Evolutionary conservation across 2,113 vertebrate species (phyloP), one percentile per base, ranked within the genome.

Genomic region (Piaya cayana): DNA sequence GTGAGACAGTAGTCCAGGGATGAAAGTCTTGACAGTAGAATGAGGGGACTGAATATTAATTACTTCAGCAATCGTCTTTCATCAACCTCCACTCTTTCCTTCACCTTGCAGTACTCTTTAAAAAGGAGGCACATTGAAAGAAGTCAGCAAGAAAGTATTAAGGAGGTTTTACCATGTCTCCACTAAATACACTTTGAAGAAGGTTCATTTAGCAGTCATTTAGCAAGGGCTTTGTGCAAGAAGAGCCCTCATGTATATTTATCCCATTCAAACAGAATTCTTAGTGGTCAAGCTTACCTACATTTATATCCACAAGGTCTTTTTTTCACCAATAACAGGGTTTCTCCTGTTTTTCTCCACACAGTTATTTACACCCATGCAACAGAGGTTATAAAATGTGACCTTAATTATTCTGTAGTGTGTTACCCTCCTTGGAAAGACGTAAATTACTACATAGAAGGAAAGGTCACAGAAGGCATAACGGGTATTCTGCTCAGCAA

Each of bases 51-150:
- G 26, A 81, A 69, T 64, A 34, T 39, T 62, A 56, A 29, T 80
- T 71, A 62, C 10, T 52, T 55, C 47, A 79, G 9, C 14, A 71
- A 19, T 71, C 32, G 39, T 12, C 11, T 68, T 80, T 56, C 32
- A 43, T 37, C n/a, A 64, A 14, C 42, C 14, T 75, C 37, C 30
- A 15, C 32, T 82, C 53, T 47, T 59, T 19, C 25, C 12, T 55
- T 72, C 18, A 79, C 12, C 12, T 52, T 87, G 8, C 15, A 0
- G 0, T 42, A 25, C 5, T 49, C 53, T 74, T 68, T 42, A 63
- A 69, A 25, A 65, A 78, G 21, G 10, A 68, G 3, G 9, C 5
- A 71, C 0, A 0, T 50, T 82, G 11, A 29, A 82, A 74, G 19
- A 53, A 64, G 49, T 42, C 34, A 36, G 18, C 45, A 63, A 81